Evolutionary conservation across 1,140 invertebrate species (phyloP).

Genomic region (Diuraphis noxia): DNA sequence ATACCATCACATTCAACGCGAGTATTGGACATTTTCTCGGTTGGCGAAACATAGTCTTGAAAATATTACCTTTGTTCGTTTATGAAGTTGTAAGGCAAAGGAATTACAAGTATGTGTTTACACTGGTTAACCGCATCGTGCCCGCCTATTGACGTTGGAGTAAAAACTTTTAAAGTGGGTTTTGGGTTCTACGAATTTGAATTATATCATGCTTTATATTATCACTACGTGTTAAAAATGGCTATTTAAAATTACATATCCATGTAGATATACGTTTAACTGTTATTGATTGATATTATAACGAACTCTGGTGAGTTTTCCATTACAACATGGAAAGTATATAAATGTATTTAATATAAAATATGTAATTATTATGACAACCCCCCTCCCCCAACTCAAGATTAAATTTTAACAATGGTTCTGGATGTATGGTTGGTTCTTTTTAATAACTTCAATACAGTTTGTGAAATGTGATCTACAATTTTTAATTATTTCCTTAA

Average conservation of each 20-base stretch:
- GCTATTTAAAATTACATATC: not conserved
- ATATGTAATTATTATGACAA: too few relatives aligned
- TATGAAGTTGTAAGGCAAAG: constrained; percentile 31
- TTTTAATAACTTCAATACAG: not conserved
- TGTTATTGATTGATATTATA: too few relatives aligned
- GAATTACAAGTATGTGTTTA: constrained; percentile 20
- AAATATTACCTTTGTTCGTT: constrained; percentile 39
- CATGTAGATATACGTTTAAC: not conserved
- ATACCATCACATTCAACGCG: not conserved
- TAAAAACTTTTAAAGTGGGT: constrained; percentile 2
- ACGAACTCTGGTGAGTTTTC: too few relatives aligned
- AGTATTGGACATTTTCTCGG: constrained; percentile 6
- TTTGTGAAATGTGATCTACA: not conserved
- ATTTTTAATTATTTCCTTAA: too few relatives aligned
- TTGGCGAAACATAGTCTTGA: constrained; percentile 16
- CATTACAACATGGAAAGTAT: too few relatives aligned
- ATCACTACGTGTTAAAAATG: not conserved
- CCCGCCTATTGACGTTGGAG: not conserved
- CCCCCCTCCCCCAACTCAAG: too few relatives aligned
- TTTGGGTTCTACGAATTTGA: not conserved
- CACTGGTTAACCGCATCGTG: not conserved
- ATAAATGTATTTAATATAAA: too few relatives aligned
- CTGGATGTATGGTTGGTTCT: not conserved
- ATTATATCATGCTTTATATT: not conserved
- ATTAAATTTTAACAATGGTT: too few relatives aligned